Percentiles rank a stretch among this genome's conserved stretches.
These are phyloP conservation scores for Nannoperca obscura DNA, from an alignment of 2,797 vertebrate genomes.

Conservation along the genomic window DNA sequence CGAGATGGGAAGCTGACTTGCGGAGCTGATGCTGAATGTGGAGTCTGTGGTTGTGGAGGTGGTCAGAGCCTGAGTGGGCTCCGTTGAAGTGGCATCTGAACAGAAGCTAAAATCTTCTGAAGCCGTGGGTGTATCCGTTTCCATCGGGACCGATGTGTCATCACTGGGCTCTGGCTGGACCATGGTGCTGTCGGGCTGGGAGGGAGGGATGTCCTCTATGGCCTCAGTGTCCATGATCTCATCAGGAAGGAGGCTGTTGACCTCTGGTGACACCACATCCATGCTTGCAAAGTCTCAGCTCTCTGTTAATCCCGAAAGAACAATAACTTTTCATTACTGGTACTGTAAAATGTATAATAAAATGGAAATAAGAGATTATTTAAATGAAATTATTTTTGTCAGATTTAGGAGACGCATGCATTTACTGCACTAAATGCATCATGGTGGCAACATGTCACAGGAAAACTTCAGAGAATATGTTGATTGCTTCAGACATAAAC, in stretches of 20 bases:
- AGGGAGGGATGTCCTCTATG: slow-evolving; percentile 89
- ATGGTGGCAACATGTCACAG: too few relatives aligned
- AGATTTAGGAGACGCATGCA: not conserved
- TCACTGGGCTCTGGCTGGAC: slow-evolving; percentile 86
- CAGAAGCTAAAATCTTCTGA: slow-evolving; percentile 87
- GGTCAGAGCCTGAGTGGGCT: slow-evolving; percentile 64
- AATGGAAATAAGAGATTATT: not conserved
- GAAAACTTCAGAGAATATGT: not conserved
- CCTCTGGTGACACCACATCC: slow-evolving; percentile 97
- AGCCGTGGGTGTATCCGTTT: slow-evolving; percentile 88
- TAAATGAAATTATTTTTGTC: not conserved
- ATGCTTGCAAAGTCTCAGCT: slow-evolving; percentile 81
- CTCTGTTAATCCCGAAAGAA: slow-evolving; percentile 71
- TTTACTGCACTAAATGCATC: not conserved
- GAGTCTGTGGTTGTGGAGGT: slow-evolving; percentile 68
- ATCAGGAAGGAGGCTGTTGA: slow-evolving; percentile 98
- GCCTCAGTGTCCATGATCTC: slow-evolving; percentile 98
- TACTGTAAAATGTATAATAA: not conserved
- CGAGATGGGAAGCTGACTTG: slow-evolving; percentile 78
- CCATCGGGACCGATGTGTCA: slow-evolving; percentile 93
- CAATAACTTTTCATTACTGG: not conserved
- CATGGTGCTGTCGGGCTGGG: slow-evolving; percentile 54
- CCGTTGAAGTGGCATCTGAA: slow-evolving; percentile 44
- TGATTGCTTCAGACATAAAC: not conserved
- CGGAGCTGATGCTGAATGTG: slow-evolving; percentile 56